Evolutionary conservation across 1,140 invertebrate species (phyloP), one percentile per base, ranked within the genome.

Genomic region (Hylaeus anthracinus): DNA sequence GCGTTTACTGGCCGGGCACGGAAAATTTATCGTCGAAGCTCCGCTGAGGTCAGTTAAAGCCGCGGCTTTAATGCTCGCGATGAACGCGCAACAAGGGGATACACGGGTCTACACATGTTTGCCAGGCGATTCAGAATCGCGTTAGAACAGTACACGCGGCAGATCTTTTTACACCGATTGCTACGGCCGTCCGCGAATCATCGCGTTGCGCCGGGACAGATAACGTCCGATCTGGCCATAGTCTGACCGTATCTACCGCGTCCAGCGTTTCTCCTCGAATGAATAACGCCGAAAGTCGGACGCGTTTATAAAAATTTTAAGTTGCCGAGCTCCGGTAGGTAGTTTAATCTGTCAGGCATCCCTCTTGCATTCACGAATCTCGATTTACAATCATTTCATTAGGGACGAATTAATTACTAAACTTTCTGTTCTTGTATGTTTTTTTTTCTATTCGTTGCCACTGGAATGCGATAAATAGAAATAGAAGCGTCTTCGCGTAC

Each of bases 61-160:
- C 65, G 79, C 55, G 64, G 72, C 72, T 65, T 66, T 75, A 81
- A 81, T 75, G 72, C 55, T n/a, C 72, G 79, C 64, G 79, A 70
- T 65, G 63, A 81, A 78, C 72, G 70, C 64, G 81, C 70, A 69
- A 79, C 77, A 79, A 80, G 67, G 78, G 82, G 72, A 69, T 81
- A 83, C 53, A 71, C 70, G 69, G 55, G 55, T 10, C 37, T 51
- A 76, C 79, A 77, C 74, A 66, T 81, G 79, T 77, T 72, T 48
- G 43, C 45, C 9, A 53, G 61, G 53, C 71, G 83, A 86, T 85
- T 74, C 80, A 61, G 60, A 78, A 79, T 70, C 74, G 61, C 45
- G 37, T 74, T 48, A 26, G 75, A 60, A 66, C 43, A 14, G 51
- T 26, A 43, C 8, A 39, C 53, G 39, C 37, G 39, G 39, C 69